Base-by-base conservation (phyloP, 2,113 vertebrate genomes). In the Pituophis catenifer region DNA sequence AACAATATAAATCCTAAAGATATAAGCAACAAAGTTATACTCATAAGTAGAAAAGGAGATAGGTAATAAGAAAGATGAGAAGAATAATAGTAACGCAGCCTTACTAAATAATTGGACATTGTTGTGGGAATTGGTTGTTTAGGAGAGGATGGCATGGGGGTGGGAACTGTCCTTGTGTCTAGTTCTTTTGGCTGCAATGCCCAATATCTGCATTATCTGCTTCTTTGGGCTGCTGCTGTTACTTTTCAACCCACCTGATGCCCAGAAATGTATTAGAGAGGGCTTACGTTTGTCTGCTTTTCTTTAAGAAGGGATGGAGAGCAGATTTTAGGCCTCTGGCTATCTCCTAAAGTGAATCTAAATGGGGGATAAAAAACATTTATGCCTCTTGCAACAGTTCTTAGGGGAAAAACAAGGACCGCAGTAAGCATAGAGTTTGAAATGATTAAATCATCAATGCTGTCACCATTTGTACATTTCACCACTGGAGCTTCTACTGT, bases 291-390 rank as follows among this genome's bases (percentile, higher is more conserved):
- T 10, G 7, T 10, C 19, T 50, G 5, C 53, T 55, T 21, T n/a
- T 29, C 21, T 29, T 65, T 87, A 33, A 88, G 59, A 92, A 94
- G 44, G 15, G 38, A 87, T 21, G 3, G n/a, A 93, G 48, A 90
- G 81, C 70, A 94, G 88, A 7, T 29, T 65, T 92, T 88, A 62
- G 15, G 21, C 93, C 75, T 65, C 38, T 3, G 54, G 87, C 65
- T 59, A 85, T 38, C 10, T 86, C 62, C 44, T 89, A 59, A 65
- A 54, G 48, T 44, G 93, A 62, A 94, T 89, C 87, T 93, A 89
- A 93, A 93, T 44, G 53, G 57, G 70, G 75, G 8, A 8, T 54
- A 75, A 59, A 59, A 48, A 48, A 75, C 24, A 48, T 62, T 29
- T 29, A 38, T 62, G 33, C n/a, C 59, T 92, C 86, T 94, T 86